phyloP scores from a whole-genome alignment of 1,140 invertebrate genomes.

The Leptinotarsa defecta region DNA sequence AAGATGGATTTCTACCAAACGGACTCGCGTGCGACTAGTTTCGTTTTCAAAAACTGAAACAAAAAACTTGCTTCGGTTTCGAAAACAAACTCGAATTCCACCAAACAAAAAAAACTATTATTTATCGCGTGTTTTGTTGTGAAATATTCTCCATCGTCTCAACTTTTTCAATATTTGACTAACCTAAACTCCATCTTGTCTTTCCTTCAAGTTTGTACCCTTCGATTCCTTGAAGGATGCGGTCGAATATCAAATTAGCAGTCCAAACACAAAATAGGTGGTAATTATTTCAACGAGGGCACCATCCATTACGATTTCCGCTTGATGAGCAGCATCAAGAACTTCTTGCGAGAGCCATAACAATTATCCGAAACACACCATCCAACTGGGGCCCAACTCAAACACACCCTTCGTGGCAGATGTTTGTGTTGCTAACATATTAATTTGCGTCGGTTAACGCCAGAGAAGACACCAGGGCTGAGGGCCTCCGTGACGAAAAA shows the following conservation, averaged over 20 bases:
- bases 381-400: neutral
- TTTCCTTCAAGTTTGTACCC: no score
- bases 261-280: constrained; percentile 6
- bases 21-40: no score
- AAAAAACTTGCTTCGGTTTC: no score
- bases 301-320: constrained; percentile 2
- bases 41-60: no score
- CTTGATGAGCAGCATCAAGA: constrained; percentile 4
- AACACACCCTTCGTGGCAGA: constrained; percentile 1
- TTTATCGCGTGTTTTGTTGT: no score
- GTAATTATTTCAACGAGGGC: neutral
- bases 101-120: no score
- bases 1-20: no score
- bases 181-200: no score
- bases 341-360: neutral
- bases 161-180: no score
- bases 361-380: neutral
- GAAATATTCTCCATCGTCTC: no score
- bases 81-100: no score
- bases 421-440: constrained; percentile 6
- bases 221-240: neutral
- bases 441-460: neutral
- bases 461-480: neutral
- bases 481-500: neutral
- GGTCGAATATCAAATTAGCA: neutral